Base-by-base conservation (phyloP, 2,888 invertebrate genomes). In the Sinelater perroti region DNA sequence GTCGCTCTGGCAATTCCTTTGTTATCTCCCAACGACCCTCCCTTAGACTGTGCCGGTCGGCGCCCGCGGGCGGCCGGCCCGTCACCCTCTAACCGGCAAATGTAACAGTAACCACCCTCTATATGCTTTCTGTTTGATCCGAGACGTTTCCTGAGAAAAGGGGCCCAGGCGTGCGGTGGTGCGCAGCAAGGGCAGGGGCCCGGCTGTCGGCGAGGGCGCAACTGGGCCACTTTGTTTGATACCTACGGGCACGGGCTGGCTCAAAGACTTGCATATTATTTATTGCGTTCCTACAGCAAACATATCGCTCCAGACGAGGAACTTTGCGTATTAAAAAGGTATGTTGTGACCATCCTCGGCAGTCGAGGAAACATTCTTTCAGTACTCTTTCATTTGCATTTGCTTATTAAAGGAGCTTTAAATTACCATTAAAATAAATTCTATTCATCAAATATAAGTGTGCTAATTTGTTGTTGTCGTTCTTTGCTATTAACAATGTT, bases 81-180 rank as follows among this genome's bases (percentile, higher is more conserved):
- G 31, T 69, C 72, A 72, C 74, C 67, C 67, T 72, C 75, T 69
- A 56, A 63, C 56, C 60, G 21, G 35, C 58, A 62, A 65, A 70
- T 67, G 73, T 73, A 73, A 72, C 72, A 74, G 73, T 73, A 77
- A 77, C 77, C 77, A 76, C 76, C 77, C 75, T 75, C 76, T 78
- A 78, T 77, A 77, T 78, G 78, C 77, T 78, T 78, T 77, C 77
- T 77, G 77, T 78, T 78, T 78, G 78, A 78, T 78, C 78, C 74
- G 73, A 74, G 75, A 75, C 75, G 75, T 77, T 77, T 76, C 72
- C 73, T 71, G 69, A 71, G 71, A 72, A 67, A 64, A 69, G 67
- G 61, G 62, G 70, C 56, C 73, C 77, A 74, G 60, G 55, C 60
- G 60, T 67, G 63, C 64, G 45, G 61, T 56, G 57, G 46, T 36